Percentiles rank a stretch among this genome's conserved stretches.
phyloP scores from a whole-genome alignment of 2,113 vertebrate species.

The Columba janthina region DNA sequence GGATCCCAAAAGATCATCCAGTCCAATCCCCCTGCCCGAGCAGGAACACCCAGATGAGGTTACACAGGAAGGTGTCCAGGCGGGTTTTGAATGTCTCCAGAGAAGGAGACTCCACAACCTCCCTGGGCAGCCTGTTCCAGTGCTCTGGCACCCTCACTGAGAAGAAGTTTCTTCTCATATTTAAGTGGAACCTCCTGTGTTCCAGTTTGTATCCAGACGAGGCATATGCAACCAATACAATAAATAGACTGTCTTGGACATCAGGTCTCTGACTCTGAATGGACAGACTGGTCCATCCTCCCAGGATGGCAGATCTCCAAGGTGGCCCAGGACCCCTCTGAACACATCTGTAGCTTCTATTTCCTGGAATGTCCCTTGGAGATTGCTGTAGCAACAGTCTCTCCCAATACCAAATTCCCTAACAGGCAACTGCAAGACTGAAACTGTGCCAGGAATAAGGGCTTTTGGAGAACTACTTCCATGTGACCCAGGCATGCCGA shows the following conservation, averaged over 20 bases:
- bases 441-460: background rate
- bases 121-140: too few relatives aligned
- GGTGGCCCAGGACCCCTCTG: background rate
- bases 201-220: background rate
- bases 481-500: background rate
- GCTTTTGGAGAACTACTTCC: background rate
- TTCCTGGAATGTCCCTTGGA: background rate
- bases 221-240: background rate
- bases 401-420: background rate
- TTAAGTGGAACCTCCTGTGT: too few relatives aligned
- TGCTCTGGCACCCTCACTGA: too few relatives aligned
- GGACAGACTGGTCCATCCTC: background rate
- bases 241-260: background rate
- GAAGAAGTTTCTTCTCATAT: too few relatives aligned
- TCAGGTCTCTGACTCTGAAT: background rate
- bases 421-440: background rate
- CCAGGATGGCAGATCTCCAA: background rate
- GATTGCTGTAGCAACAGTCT: background rate
- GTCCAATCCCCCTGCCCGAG: too few relatives aligned
- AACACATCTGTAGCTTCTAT: fast-evolving
- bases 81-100: too few relatives aligned
- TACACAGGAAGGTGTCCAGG: too few relatives aligned
- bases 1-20: too few relatives aligned
- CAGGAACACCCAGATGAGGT: too few relatives aligned
- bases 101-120: too few relatives aligned